A percentile compares a stretch with the other conserved stretches of the same genome.
Evolutionary conservation across 2,888 invertebrate genomes (phyloP).

Genomic region (Adelognathus sp.): DNA sequence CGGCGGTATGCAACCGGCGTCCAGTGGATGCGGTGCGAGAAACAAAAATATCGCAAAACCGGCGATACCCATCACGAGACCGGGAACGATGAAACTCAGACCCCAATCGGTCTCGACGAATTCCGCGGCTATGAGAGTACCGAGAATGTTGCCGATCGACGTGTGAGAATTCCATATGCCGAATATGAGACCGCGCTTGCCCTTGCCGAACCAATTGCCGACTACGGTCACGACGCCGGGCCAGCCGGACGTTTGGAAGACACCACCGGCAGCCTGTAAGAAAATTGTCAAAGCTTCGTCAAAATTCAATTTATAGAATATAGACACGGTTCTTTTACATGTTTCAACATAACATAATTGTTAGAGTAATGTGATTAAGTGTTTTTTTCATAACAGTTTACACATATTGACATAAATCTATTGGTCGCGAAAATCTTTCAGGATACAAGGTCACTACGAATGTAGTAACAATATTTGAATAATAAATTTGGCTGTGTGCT

Average conservation of each 20-base stretch:
- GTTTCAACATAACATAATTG: too few relatives aligned
- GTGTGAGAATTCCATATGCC: slow-evolving; percentile 99
- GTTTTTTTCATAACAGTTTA: too few relatives aligned
- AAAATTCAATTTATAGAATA: neutral
- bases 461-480: too few relatives aligned
- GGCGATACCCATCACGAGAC: slow-evolving; percentile 88
- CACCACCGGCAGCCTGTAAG: slow-evolving; percentile 88
- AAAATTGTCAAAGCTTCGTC: neutral
- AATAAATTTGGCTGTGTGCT: too few relatives aligned
- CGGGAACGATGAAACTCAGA: slow-evolving; percentile 95
- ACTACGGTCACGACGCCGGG: slow-evolving; percentile 96
- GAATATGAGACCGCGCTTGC: slow-evolving; percentile 94
- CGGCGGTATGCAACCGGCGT: slow-evolving; percentile 85
- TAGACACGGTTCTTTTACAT: too few relatives aligned
- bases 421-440: too few relatives aligned
- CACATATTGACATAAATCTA: too few relatives aligned
- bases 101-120: slow-evolving; percentile 96
- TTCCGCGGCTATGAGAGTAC: slow-evolving; percentile 92
- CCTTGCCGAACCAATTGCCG: slow-evolving; percentile 98
- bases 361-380: too few relatives aligned
- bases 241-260: slow-evolving; percentile 97
- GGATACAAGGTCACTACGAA: too few relatives aligned
- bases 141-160: slow-evolving; percentile 96
- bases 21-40: slow-evolving; percentile 90
- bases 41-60: slow-evolving; percentile 92